Evolutionary conservation across 2,113 vertebrate species (phyloP), one percentile per base, ranked within the genome.

Genomic region (Geococcyx californianus): DNA sequence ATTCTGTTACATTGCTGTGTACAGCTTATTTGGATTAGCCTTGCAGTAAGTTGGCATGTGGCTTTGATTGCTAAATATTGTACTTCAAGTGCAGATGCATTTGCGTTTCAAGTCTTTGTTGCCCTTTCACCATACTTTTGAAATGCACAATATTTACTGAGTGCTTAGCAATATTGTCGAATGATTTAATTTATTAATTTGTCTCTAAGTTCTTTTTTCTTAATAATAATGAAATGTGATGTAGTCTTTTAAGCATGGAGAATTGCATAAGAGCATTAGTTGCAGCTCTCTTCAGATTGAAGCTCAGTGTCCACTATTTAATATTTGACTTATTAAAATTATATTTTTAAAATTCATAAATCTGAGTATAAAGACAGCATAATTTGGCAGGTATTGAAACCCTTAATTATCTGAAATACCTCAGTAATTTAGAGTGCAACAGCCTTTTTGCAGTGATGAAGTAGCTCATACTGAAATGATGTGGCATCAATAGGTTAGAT

Each of bases 91-190:
- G 33, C 54, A 67, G 45, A 78, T 89, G 76, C 68, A n/a, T 80
- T 80, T 92, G 55, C 36, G 74, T 77, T 92, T 84, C 58, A 89
- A 51, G 36, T 44, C n/a, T 59, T 77, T 91, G 44, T 94, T 81
- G 73, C 40, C n/a, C 24, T 95, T 93, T 91, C 87, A 82, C 70
- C 40, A 24, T 93, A 25, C 44, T 93, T 84, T 26, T 79, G 94
- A 82, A 93, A 79, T 60, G 36, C 60, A 52, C 62, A 49, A 0
- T 91, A 60, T 93, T 96, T 89, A n/a, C 74, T 25, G 16, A 87
- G 8, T 87, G n/a, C 44, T 75, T 66, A 81, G 69, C 60, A 60
- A 21, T 75, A 62, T 40, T 94, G 60, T 51, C 78, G 52, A 54
- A 63, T 84, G 19, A 84, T 69, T 68, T 84, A 25, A 67, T 82